These are phyloP conservation scores for Nothocercus julius DNA, from an alignment of 2,113 vertebrate genomes.

Conservation along the genomic window DNA sequence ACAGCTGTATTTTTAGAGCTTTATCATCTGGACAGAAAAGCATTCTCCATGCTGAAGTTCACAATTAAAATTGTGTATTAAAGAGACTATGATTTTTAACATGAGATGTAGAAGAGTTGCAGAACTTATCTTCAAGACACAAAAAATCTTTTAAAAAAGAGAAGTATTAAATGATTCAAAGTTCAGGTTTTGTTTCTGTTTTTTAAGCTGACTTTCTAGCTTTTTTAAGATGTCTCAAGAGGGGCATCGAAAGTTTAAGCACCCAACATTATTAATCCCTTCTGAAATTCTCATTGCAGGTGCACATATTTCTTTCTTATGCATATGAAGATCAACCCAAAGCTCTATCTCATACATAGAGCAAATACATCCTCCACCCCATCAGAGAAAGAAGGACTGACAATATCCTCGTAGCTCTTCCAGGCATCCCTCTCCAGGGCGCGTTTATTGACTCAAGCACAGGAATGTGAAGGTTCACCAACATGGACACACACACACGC, in stretches of 20 bases:
- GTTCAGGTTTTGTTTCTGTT: rapidly evolving
- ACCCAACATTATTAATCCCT: neutral
- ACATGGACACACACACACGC: rapidly evolving
- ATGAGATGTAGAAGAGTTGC: neutral
- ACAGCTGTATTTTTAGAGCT: neutral
- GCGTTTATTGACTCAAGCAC: neutral
- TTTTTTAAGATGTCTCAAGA: neutral
- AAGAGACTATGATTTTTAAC: neutral
- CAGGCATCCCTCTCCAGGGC: neutral
- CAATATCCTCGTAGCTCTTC: neutral
- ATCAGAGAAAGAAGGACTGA: neutral
- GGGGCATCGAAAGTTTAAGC: neutral
- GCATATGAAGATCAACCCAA: neutral
- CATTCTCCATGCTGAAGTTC: neutral
- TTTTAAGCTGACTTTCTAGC: neutral
- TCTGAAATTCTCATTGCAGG: neutral
- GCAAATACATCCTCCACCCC: neutral
- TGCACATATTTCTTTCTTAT: neutral
- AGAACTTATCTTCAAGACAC: neutral
- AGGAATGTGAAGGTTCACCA: rapidly evolving
- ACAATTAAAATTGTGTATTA: neutral
- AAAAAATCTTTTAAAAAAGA: neutral
- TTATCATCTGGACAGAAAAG: neutral
- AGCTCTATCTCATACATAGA: neutral
- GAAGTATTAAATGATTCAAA: neutral